Conservation (phyloP, 2,797 vertebrate species). For the Ceryle rudis region DNA sequence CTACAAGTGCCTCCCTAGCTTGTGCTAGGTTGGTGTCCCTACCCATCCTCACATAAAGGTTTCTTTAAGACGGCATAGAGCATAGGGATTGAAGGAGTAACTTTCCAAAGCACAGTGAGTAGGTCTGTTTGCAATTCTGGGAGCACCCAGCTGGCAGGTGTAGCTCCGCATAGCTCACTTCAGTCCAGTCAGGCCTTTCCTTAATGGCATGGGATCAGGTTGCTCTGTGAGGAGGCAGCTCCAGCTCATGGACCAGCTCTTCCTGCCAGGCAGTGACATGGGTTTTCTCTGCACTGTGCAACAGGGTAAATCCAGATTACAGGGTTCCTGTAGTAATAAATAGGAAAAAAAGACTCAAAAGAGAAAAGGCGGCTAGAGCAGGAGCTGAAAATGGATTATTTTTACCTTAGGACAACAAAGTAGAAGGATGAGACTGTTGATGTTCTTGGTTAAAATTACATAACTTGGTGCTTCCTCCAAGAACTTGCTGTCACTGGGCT, state of each 20-base stretch:
- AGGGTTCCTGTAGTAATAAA: neutral
- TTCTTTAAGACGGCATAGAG: neutral
- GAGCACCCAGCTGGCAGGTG: neutral
- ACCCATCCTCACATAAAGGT: accelerated
- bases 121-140: neutral
- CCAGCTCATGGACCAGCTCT: neutral
- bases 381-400: neutral
- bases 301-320: neutral
- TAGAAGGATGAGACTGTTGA: neutral
- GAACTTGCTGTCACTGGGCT: neutral
- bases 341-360: neutral
- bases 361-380: neutral
- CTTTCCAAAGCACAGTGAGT: neutral
- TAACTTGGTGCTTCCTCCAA: neutral
- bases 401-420: neutral
- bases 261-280: accelerated
- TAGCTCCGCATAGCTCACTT: neutral
- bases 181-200: neutral
- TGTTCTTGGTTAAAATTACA: neutral
- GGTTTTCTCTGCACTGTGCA: neutral
- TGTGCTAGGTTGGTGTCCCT: neutral
- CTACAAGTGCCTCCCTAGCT: accelerated
- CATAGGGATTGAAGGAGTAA: neutral
- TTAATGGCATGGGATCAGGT: neutral
- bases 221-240: neutral